These are phyloP conservation scores for Spermophilus dauricus DNA, from an alignment of 2,113 vertebrate species.

Conservation along the genomic window DNA sequence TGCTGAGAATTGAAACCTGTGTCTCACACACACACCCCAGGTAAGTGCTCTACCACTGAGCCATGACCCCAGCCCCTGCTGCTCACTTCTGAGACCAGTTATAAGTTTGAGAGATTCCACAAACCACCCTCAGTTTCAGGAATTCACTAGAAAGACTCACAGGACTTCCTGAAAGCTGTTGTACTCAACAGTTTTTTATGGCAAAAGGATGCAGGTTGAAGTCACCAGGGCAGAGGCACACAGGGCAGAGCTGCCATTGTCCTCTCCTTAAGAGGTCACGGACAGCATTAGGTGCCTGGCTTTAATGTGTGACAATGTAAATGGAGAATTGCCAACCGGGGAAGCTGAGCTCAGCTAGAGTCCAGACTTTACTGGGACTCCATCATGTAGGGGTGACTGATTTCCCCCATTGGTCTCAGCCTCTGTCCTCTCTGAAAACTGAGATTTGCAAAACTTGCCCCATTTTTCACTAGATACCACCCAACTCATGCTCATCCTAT, in stretches of 20 bases:
- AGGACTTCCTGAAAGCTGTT: neutral
- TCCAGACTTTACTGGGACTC: neutral
- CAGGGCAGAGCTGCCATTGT: fast-evolving
- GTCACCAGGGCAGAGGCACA: neutral
- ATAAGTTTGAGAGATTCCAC: neutral
- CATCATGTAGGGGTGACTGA: neutral
- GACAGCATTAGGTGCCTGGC: neutral
- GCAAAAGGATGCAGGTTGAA: neutral
- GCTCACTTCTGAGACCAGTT: neutral
- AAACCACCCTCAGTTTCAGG: neutral
- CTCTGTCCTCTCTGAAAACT: neutral
- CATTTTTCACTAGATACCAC: neutral
- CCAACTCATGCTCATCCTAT: neutral
- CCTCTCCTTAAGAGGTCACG: neutral
- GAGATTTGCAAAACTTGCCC: neutral
- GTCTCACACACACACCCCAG: too few relatives aligned
- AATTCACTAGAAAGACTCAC: neutral
- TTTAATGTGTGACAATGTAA: too few relatives aligned
- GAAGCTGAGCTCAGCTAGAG: neutral
- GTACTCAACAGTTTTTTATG: fast-evolving
- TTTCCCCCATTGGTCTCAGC: neutral
- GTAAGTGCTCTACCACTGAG: too few relatives aligned
- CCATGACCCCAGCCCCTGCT: too few relatives aligned
- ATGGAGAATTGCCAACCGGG: neutral
- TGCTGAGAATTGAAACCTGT: too few relatives aligned